Evolutionary conservation across 1,140 invertebrate genomes (phyloP), one percentile per base, ranked within the genome.

Genomic region (Calephelis nemesis): DNA sequence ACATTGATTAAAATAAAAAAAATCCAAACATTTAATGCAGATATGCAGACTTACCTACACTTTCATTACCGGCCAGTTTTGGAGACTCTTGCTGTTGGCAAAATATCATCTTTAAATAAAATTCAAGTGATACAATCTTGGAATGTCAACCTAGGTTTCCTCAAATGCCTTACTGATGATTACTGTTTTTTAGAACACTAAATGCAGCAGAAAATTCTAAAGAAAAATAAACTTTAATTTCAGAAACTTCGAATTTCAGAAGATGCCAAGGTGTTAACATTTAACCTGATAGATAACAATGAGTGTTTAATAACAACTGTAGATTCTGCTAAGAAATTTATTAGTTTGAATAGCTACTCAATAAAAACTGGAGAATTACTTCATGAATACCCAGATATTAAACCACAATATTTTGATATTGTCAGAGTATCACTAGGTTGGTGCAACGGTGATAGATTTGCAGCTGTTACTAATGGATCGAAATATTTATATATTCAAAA

Each of bases 401-500:
- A 68, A 63, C 64, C 73, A 13, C 40, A 69, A n/a, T 78, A 77
- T 62, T 72, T 63, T 74, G 76, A 78, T 30, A 82, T 88, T 69
- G 60, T 88, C 13, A 78, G 75, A 47, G 80, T 91, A 4, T 78
- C 88, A 6, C 48, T 91, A 47, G 89, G 89, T 5, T 81, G 76
- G 72, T 87, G 77, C 67, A 79, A 85, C 60, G 84, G 83, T 48
- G 82, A 86, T 11, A 79, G 68, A 74, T 85, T 78, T 83, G 90
- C 84, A 47, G 89, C 90, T 8, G 78, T 92, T 47, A 77, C 74
- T 9, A 90, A 89, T 79, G 88, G 88, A 47, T 82, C 84, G 5
- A 81, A 75, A 52, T 68, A 49, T 62, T 52, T 91, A 12, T 84
- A 70, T 42, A 80, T 89, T 49, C 87, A 88, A 69, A 89, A 87